Conservation (phyloP, 2,797 vertebrate genomes). For the Ibycter americanus region DNA sequence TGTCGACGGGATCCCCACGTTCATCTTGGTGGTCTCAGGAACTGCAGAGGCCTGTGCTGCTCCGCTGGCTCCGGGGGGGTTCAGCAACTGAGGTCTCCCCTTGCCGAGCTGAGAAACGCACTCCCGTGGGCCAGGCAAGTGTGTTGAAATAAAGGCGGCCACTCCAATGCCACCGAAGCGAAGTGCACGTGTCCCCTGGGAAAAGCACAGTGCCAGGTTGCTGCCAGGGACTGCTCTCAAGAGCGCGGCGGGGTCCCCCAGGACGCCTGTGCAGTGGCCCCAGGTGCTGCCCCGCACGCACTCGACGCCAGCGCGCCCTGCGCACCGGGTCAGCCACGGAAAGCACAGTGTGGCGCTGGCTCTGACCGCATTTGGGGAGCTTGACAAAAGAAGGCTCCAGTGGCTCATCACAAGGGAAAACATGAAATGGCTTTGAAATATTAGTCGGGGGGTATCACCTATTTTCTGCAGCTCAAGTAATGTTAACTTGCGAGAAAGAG, state of each 20-base stretch:
- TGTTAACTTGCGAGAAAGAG: neutral
- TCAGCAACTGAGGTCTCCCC: neutral
- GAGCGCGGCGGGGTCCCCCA: neutral
- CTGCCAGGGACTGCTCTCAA: neutral
- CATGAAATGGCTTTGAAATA: neutral
- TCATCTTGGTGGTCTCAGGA: neutral
- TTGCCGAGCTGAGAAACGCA: neutral
- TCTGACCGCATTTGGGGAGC: neutral
- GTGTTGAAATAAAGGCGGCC: rapidly evolving
- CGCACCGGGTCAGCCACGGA: neutral
- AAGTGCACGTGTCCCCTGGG: neutral
- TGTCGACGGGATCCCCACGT: rapidly evolving
- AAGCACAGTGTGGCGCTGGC: neutral
- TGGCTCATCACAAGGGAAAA: neutral
- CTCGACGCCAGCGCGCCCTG: neutral
- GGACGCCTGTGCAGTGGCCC: neutral
- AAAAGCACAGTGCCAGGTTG: neutral
- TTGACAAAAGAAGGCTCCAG: neutral
- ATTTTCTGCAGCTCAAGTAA: neutral
- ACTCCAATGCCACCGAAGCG: neutral
- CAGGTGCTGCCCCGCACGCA: neutral
- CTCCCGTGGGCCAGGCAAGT: rapidly evolving
- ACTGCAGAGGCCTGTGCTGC: neutral
- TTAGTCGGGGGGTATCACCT: neutral
- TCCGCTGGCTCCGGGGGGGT: neutral